Percentiles rank a stretch among this genome's conserved stretches.
phyloP scores from a whole-genome alignment of 2,797 vertebrate species.

The Parauchenoglanis ngamensis region DNA sequence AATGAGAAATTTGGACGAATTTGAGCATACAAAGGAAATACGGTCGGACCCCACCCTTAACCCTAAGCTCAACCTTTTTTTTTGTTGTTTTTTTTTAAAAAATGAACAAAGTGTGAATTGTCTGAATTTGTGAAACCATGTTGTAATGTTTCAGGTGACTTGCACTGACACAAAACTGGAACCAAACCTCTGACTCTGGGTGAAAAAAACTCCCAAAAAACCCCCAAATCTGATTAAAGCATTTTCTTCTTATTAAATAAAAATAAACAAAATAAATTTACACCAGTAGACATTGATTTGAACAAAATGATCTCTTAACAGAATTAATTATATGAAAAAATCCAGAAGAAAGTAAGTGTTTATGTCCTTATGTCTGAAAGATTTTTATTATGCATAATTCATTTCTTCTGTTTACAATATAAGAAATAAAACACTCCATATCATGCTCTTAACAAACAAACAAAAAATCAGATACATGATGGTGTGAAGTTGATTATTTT shows the following conservation, averaged over 20 bases:
- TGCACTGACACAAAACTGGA: not conserved
- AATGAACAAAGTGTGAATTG: not conserved
- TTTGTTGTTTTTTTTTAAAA: not conserved
- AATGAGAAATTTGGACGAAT: conserved; percentile 4
- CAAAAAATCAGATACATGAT: not conserved
- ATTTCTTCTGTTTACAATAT: not conserved
- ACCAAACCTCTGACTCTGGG: not conserved
- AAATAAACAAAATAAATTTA: not conserved
- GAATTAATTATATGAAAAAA: not conserved
- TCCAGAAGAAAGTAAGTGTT: not conserved
- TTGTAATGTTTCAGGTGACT: not conserved
- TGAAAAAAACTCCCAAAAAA: too few relatives aligned
- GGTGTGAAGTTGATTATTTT: not conserved
- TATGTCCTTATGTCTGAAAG: not conserved
- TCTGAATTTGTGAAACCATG: not conserved
- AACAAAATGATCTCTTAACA: not conserved
- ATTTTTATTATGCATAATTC: not conserved
- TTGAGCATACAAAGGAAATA: too few relatives aligned
- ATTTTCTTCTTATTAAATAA: not conserved
- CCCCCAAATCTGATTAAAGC: too few relatives aligned
- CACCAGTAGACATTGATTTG: not conserved
- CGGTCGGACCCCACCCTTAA: not conserved
- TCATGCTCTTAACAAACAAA: not conserved
- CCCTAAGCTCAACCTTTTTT: not conserved
- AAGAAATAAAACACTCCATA: not conserved